phyloP scores from a whole-genome alignment of 2,888 invertebrate species.

The Clostera curtula region DNA sequence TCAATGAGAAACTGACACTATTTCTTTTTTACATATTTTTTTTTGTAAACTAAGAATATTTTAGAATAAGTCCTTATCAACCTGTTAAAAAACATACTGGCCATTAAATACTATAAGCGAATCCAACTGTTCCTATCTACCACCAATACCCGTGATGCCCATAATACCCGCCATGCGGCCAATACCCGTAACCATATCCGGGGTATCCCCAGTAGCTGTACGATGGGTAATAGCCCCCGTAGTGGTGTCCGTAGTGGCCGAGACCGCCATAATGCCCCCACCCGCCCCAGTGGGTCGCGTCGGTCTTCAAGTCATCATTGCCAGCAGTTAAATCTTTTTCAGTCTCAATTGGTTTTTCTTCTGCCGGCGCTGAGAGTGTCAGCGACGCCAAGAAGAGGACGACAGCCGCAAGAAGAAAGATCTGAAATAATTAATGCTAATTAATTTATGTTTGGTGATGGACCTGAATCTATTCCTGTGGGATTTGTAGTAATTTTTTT shows the following conservation, averaged over 20 bases:
- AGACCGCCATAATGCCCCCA: conserved; percentile 29
- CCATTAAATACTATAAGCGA: too few relatives aligned
- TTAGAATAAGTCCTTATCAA: too few relatives aligned
- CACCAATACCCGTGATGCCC: conserved; percentile 31
- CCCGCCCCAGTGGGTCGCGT: conserved; percentile 59
- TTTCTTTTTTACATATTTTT: too few relatives aligned
- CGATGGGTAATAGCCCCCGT: conserved; percentile 20
- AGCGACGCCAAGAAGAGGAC: conserved; percentile 37
- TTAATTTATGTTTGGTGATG: too few relatives aligned
- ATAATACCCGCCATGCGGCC: conserved; percentile 30
- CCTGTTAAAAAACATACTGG: too few relatives aligned
- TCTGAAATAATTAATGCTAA: too few relatives aligned
- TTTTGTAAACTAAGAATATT: too few relatives aligned
- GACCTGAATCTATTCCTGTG: too few relatives aligned
- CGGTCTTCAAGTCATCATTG: conserved; percentile 56
- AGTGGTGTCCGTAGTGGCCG: conserved; percentile 28
- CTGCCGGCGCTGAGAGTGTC: conserved; percentile 38
- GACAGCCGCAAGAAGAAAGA: conserved; percentile 33
- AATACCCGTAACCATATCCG: conserved; percentile 29
- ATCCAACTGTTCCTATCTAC: too few relatives aligned
- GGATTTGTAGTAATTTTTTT: too few relatives aligned
- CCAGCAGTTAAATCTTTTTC: conserved; percentile 34
- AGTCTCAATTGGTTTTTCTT: conserved; percentile 23
- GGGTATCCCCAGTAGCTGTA: conserved; percentile 25
- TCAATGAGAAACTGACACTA: too few relatives aligned